Evolutionary conservation across 1,140 invertebrate genomes (phyloP), one percentile per base, ranked within the genome.

Genomic region (Temnothorax curvispinosus): DNA sequence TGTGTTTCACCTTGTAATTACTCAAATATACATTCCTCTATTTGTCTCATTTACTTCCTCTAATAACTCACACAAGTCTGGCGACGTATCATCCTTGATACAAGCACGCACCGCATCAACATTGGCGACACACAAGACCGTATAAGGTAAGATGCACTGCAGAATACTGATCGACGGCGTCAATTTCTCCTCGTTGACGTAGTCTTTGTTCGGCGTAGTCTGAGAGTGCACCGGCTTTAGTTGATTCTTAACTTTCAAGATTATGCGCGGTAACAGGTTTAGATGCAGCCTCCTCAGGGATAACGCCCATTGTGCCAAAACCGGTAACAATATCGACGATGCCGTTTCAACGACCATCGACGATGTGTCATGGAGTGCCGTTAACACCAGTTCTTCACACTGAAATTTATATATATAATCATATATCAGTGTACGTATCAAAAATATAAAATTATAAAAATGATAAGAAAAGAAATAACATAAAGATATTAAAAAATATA

Each of bases 291-390:
- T 94, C 32, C 94, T 95, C 11, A 96, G 91, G 65, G 96, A 95
- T 44, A 97, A 93, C 8, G 97, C 96, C 97, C 97, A 97, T 86
- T 96, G 96, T 0, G 97, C 97, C 71, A 97, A 88, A 32, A 96
- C 96, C 5, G 96, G 96, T 65, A 97, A 91, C 69, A 97, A 92
- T 50, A 96, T 85, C 62, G 94, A 92, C 15, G 92, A 92, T 2
- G 95, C 94, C 54, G 95, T 91, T 41, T 96, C 94, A 3, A 96
- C 92, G 21, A 97, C 96, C 80, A 93, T 90, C n/a, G 94, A 86
- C 60, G 95, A 95, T 6, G 93, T 75, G 91, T 97, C 96, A 56
- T 96, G 94, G 15, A 97, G 92, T 38, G 96, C 96, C 27, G 95
- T 95, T 52, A 97, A 91, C 0, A 96, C 95, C 47, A 97, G 90